These are phyloP conservation scores for Gallinago media DNA, from an alignment of 2,113 vertebrate species.

Conservation along the genomic window DNA sequence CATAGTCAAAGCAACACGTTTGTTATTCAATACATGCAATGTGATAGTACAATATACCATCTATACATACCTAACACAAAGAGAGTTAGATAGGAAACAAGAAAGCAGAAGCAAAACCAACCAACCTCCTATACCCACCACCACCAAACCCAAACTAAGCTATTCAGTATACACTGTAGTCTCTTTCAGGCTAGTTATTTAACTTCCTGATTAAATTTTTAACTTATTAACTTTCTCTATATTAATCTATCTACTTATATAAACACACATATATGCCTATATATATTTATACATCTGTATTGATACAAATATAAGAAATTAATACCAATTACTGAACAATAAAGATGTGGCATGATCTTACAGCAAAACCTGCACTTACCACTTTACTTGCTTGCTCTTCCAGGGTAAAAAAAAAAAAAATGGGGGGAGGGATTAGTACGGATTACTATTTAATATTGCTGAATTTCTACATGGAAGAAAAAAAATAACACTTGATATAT, in stretches of 20 bases:
- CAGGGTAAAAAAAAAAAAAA: not conserved
- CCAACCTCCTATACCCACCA: not conserved
- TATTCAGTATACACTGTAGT: not conserved
- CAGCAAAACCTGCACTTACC: not conserved
- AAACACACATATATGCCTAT: not conserved
- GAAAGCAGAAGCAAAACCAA: not conserved
- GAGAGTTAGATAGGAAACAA: not conserved
- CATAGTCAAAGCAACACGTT: not conserved
- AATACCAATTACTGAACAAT: not conserved
- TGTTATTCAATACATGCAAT: not conserved
- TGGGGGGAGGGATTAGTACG: rapidly evolving
- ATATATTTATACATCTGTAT: not conserved
- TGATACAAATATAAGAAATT: not conserved
- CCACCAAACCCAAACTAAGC: not conserved
- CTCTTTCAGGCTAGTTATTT: not conserved
- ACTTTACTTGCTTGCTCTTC: not conserved
- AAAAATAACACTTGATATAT: too few relatives aligned
- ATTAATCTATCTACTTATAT: not conserved
- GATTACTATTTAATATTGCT: too few relatives aligned
- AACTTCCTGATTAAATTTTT: not conserved
- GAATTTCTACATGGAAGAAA: too few relatives aligned
- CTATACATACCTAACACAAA: not conserved
- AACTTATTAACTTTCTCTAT: not conserved
- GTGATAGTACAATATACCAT: not conserved
- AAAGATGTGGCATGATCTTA: not conserved